Evolutionary conservation across 2,888 invertebrate species (phyloP), one percentile per base, ranked within the genome.

Genomic region (Acleris emargana): DNA sequence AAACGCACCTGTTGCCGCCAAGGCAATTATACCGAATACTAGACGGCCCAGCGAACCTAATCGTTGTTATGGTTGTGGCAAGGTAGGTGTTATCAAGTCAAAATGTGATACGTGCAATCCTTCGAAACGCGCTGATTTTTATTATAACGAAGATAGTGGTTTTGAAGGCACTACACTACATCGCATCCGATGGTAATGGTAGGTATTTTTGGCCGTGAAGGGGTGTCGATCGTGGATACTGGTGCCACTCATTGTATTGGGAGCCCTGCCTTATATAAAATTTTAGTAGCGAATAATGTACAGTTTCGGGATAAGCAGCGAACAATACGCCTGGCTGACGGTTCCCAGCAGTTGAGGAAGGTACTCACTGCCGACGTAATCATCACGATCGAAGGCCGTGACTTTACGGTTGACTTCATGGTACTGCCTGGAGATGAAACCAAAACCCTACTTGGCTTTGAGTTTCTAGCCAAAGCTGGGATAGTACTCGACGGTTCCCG

Each of bases 241-340:
- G n/a, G n/a, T n/a, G n/a, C 38, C 38, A 54, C 53, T 5, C 38
- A 20, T 13, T 18, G 53, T 54, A 32, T 54, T 4, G 53, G 38
- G 18, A 54, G 53, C 17, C 53, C 53, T 2, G 9, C 5, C 11
- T 38, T 54, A 1, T 38, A 38, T 18, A 7, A 5, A 17, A 53
- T 53, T 32, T 53, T 32, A n/a, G 17, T 18, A 32, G 28, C 53
- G 9, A 38, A 53, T 3, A 32, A 11, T 17, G 53, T 42, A 1
- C 13, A 17, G 5, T 54, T 54, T 13, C 53, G 20, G 38, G 17
- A 18, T 3, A 20, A 11, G 38, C 38, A 38, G 20, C 53, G 38
- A 18, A 54, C 53, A 4, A 11, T 54, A 4, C 38, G 57, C n/a
- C 57, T 57, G 1, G 57, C 57, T 3, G 57, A 57, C 45, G 57